Base-by-base conservation (phyloP, 37 sponge, comb jelly and placozoan genomes). In the Eunapius fragilis region DNA sequence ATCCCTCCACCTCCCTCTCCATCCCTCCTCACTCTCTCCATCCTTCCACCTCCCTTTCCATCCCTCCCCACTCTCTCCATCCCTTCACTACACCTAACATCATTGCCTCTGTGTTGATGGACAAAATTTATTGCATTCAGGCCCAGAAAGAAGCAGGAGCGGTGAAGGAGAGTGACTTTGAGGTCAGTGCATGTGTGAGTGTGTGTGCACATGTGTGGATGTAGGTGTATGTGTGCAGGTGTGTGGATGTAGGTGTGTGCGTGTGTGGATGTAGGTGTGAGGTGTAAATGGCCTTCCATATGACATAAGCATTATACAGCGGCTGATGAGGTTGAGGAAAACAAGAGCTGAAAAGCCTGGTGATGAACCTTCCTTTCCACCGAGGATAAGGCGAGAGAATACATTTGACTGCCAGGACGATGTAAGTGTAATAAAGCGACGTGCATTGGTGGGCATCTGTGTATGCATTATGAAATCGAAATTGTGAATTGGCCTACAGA, bases 101-200 rank as follows among this genome's bases (percentile, higher is more conserved):
- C 47, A 71, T 30, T 10, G 4, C 11, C 11, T 71, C 72, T 71
- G 30, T 71, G 30, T 3, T 71, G 30, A 31, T 26, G 72, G 4
- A 3, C 11, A 31, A n/a, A n/a, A n/a, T 30, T 45, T 79, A 36
- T 24, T 73, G n/a, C 3, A 69, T 41, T 3, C 25, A 87, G 82
- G 82, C 89, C 19, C 67, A 88, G 37, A 82, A 78, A 30, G 89
- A 82, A 72, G 89, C 67, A 31, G 89, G 89, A 35, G 78, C 34
- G 28, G 89, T 25, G 4, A 88, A 88, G 31, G 79, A 76, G 48
- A 76, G 78, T 71, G 83, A 88, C 2, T 88, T 88, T 26, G 83
- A 88, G 83, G 89, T 88, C 9, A 72, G 69, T 32, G 25, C 27
- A 45, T 45, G 7, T 45, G 4, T 9, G 9, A 4, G 9, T 45